Percentiles rank a stretch among this genome's conserved stretches.
These are phyloP conservation scores for Lycocerus yunnanus DNA, from an alignment of 2,888 invertebrate species.

Conservation along the genomic window DNA sequence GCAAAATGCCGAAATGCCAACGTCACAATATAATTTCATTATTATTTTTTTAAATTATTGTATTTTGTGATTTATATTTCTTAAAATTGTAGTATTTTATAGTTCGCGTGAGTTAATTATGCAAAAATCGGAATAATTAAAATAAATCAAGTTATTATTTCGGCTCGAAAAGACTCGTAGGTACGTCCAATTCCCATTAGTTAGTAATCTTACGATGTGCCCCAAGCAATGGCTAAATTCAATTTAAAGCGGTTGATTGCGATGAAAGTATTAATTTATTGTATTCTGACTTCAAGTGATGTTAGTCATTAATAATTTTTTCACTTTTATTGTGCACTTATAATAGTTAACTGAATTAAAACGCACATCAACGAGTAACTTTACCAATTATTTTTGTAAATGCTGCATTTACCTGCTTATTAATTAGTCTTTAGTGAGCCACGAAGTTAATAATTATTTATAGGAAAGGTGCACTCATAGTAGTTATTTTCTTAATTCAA, in stretches of 20 bases:
- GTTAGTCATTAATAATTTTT: constrained; percentile 48
- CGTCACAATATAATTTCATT: constrained; percentile 7
- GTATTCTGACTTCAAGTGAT: constrained; percentile 45
- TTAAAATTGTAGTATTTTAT: not conserved
- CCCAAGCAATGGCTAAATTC: constrained; percentile 42
- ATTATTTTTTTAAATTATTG: not conserved
- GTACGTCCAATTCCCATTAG: constrained; percentile 42
- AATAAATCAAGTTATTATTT: not conserved
- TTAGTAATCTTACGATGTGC: constrained; percentile 43
- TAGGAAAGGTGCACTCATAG: not conserved
- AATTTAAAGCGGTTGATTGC: constrained; percentile 51
- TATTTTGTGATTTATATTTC: not conserved
- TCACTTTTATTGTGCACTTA: constrained; percentile 46
- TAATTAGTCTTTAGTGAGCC: constrained; percentile 2
- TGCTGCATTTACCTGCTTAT: constrained; percentile 10
- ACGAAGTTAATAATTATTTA: constrained; percentile 20
- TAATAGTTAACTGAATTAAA: constrained; percentile 38
- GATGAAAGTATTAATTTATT: constrained; percentile 54
- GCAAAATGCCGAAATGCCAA: constrained; percentile 40
- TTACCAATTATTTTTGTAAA: constrained; percentile 5
- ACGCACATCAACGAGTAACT: constrained; percentile 24
- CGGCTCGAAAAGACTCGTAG: not conserved
- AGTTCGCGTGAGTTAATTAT: not conserved
- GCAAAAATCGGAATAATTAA: not conserved
- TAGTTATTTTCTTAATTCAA: not conserved